phyloP scores from a whole-genome alignment of 2,797 vertebrate genomes.

The Psittacula derbiana region DNA sequence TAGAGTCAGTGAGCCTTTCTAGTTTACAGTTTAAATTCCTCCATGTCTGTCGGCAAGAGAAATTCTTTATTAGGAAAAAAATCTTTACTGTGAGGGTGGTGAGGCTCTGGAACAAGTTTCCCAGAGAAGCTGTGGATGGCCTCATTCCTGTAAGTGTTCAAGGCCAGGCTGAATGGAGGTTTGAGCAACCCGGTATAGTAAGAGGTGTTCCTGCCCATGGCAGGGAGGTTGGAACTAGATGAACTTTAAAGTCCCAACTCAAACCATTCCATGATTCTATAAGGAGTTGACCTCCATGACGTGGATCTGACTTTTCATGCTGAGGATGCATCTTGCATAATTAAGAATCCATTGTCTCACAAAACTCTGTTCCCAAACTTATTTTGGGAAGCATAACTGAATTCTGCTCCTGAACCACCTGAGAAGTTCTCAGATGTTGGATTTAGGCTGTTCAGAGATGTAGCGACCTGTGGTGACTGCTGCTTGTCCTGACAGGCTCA shows the following conservation, averaged over 20 bases:
- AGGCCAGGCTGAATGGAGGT: not conserved
- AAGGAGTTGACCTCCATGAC: not conserved
- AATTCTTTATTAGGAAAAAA: not conserved
- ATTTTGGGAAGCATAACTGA: not conserved
- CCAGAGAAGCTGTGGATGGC: not conserved
- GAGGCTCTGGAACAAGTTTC: not conserved
- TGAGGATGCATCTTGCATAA: not conserved
- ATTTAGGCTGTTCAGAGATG: not conserved
- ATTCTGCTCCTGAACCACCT: not conserved
- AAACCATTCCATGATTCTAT: not conserved
- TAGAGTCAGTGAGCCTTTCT: not conserved
- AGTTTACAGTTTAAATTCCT: not conserved
- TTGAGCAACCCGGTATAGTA: not conserved
- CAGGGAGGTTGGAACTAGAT: not conserved
- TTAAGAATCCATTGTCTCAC: not conserved
- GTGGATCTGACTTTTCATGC: not conserved
- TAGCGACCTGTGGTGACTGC: not conserved
- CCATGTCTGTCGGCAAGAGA: not conserved
- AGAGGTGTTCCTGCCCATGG: not conserved
- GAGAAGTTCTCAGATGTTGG: not conserved
- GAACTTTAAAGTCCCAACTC: not conserved
- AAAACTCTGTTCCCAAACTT: not conserved
- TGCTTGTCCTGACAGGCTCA: not conserved
- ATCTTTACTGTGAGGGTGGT: not conserved
- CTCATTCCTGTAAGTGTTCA: not conserved